Base-by-base conservation (phyloP, 2,113 vertebrate genomes). In the Salvelinus fontinalis region DNA sequence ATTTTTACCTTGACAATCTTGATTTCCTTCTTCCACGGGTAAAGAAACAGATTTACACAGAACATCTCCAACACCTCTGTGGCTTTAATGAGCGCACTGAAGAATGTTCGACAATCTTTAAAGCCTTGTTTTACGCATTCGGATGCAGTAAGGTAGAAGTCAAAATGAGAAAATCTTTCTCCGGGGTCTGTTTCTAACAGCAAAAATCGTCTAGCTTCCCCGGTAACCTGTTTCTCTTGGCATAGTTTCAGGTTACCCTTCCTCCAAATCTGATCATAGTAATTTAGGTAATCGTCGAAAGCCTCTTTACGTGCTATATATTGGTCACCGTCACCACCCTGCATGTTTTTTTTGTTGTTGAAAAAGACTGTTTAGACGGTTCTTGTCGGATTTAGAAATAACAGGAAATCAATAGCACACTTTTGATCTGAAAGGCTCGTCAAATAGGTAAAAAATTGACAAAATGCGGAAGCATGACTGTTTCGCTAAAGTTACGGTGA, bases 1-100 rank as follows among this genome's bases (percentile, higher is more conserved):
- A 14, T 12, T 26, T 59, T 76, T 76, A 93, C 92, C 91, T 92
- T 94, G 0, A 94, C 64, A 0, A 85, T 88, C 75, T 71, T 85
- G 77, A 94, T 87, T 24, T 93, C 92, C 66, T 91, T 93, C 84
- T 77, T 93, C 93, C 93, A 93, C 1, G 93, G 93, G 3, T 92
- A 92, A 0, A 92, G 79, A 64, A 89, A 86, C 31, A 93, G 79
- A 67, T 93, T 91, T 76, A 93, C 60, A 7, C 93, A 92, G 60
- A 92, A 22, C 0, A 79, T 87, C 18, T 94, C 93, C 78, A 94
- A 80, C n/a, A 92, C 31, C 44, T 94, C 85, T 0, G 85, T 48
- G 59, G 91, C 92, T 75, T 67, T 88, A 16, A 82, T 83, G 0
- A 92, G 67, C 4, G 62, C 76, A 0, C 5, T 3, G 79, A 93